Percentiles rank a stretch among this genome's conserved stretches.
phyloP scores from a whole-genome alignment of 2,888 invertebrate species.

The Bhutanitis thaidina region DNA sequence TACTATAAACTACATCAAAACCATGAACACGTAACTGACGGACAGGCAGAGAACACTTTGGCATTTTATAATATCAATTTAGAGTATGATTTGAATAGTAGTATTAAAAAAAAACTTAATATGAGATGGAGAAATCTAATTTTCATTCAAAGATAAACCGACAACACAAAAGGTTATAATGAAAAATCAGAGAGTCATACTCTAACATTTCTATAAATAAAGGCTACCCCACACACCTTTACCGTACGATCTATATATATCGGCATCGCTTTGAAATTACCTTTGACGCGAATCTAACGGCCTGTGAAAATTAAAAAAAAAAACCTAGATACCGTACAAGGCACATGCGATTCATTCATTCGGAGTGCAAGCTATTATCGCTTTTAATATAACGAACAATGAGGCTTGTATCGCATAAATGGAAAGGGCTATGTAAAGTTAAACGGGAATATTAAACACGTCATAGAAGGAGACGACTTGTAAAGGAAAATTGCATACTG shows the following conservation, averaged over 20 bases:
- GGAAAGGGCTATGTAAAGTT: background rate
- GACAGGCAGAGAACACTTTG: too few relatives aligned
- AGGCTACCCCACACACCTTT: background rate
- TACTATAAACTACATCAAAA: too few relatives aligned
- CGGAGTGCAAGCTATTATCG: background rate
- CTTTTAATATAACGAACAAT: background rate
- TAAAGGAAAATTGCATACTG: background rate
- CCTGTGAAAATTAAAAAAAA: slow-evolving; percentile 7
- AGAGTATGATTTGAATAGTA: too few relatives aligned
- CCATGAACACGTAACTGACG: too few relatives aligned
- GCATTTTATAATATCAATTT: too few relatives aligned
- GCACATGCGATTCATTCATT: background rate
- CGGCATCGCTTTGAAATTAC: slow-evolving; percentile 5
- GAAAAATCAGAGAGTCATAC: too few relatives aligned
- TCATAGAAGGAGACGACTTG: background rate
- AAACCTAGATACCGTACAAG: slow-evolving; percentile 3
- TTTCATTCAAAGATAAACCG: too few relatives aligned
- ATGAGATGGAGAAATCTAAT: too few relatives aligned
- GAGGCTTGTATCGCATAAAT: background rate
- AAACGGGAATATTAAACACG: background rate
- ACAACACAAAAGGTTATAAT: too few relatives aligned
- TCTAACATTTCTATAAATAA: too few relatives aligned
- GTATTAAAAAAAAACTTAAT: too few relatives aligned
- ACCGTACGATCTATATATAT: too few relatives aligned
- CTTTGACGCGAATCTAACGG: slow-evolving; percentile 7